These are phyloP conservation scores for Peromyscus maniculatus DNA, from an alignment of 2,113 vertebrate species.

Conservation along the genomic window DNA sequence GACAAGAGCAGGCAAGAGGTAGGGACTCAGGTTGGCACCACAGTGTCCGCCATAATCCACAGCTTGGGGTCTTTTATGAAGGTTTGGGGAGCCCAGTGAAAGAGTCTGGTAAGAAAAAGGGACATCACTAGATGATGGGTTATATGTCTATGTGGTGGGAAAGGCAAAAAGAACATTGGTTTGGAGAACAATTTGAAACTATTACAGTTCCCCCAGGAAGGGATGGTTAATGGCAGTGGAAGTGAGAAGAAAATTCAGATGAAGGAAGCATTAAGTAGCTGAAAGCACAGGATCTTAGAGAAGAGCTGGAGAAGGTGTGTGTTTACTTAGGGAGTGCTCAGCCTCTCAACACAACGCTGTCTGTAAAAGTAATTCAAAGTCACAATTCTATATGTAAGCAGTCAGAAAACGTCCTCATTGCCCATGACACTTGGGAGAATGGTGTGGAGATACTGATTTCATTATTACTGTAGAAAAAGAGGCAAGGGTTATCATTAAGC, in stretches of 20 bases:
- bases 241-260: not conserved
- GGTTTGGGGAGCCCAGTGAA: not conserved
- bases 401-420: not conserved
- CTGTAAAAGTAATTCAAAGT: not conserved
- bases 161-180: not conserved
- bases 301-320: not conserved
- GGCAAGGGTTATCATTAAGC: not conserved
- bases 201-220: not conserved
- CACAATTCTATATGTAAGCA: not conserved
- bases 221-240: not conserved
- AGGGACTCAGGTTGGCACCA: not conserved
- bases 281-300: not conserved
- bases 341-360: not conserved
- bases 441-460: not conserved
- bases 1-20: not conserved
- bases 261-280: not conserved
- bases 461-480: not conserved
- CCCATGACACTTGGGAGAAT: not conserved
- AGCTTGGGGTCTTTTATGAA: not conserved
- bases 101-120: not conserved
- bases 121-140: too few relatives aligned
- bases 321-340: not conserved
- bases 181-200: not conserved
- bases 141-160: not conserved
- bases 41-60: accelerated